Conservation (phyloP, 2,113 vertebrate species). For the Morone saxatilis region DNA sequence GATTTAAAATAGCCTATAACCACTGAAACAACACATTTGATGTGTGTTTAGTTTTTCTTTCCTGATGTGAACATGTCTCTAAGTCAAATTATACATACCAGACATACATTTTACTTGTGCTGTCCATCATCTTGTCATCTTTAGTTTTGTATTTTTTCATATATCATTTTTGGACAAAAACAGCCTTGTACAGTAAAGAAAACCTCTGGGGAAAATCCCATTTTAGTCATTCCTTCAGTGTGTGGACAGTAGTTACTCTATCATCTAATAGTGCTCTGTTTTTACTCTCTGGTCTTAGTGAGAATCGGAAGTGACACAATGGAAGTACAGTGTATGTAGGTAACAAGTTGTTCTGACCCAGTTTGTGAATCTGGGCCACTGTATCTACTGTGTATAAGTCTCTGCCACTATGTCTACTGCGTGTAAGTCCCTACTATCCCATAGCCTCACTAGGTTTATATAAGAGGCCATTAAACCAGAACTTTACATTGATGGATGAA, state of each 20-base stretch:
- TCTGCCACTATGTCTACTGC: background rate
- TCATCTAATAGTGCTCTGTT: constrained; percentile 16
- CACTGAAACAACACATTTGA: background rate
- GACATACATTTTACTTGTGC: background rate
- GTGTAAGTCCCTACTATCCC: background rate
- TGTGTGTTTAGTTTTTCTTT: background rate
- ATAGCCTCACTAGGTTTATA: background rate
- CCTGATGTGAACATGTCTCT: no score
- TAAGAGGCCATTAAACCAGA: background rate
- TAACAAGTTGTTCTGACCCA: constrained; percentile 10
- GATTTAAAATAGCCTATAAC: background rate
- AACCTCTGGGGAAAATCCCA: background rate
- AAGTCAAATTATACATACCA: no score
- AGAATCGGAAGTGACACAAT: constrained; percentile 4
- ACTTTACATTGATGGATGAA: background rate
- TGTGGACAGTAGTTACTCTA: constrained; percentile 1
- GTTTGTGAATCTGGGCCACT: constrained; percentile 29
- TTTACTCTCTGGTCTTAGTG: background rate
- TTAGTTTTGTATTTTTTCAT: background rate
- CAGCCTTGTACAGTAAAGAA: background rate
- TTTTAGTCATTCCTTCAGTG: constrained; percentile 1
- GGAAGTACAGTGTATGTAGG: background rate
- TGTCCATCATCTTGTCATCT: background rate
- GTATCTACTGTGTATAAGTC: background rate
- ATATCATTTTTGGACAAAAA: background rate